Evolutionary conservation across 1,140 invertebrate genomes (phyloP).

Genomic region (Saccostrea glomerata): DNA sequence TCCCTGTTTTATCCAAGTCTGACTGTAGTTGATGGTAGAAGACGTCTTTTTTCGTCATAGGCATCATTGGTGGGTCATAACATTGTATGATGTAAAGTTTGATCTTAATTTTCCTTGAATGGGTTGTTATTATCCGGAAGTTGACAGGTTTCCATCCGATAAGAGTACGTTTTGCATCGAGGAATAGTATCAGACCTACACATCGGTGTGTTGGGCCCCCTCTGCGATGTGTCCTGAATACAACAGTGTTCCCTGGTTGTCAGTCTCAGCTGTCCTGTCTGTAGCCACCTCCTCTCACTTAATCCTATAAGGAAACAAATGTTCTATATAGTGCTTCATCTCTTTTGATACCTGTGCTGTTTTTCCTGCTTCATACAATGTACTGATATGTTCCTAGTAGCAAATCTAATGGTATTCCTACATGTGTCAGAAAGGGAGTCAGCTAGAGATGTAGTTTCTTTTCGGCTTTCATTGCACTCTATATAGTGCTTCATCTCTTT

Average conservation of each 20-base stretch:
- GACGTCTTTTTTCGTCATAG: conserved; percentile 44
- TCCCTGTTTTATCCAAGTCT: conserved; percentile 36
- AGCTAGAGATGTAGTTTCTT: conserved; percentile 43
- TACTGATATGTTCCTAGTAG: conserved; percentile 55
- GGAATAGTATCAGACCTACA: not conserved
- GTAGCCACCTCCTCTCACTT: conserved; percentile 52
- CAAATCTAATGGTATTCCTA: conserved; percentile 33
- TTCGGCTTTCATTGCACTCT: conserved; percentile 42
- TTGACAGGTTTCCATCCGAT: too few species aligned
- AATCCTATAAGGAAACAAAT: conserved; percentile 37
- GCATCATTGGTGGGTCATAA: conserved; percentile 47
- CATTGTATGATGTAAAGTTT: conserved; percentile 44
- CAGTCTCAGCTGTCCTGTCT: conserved; percentile 39
- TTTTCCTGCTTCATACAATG: conserved; percentile 41
- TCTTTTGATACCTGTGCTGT: conserved; percentile 39
- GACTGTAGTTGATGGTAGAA: conserved; percentile 42
- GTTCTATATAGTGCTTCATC: conserved; percentile 25
- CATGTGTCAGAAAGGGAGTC: conserved; percentile 50
- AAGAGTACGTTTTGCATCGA: too few species aligned
- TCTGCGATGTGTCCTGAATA: conserved; percentile 54
- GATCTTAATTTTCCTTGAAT: not conserved
- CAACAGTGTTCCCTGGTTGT: conserved; percentile 45
- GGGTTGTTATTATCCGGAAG: not conserved
- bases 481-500: conserved; percentile 41
- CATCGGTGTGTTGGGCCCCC: conserved; percentile 47